A percentile compares a stretch with the other conserved stretches of the same genome.
phyloP scores from a whole-genome alignment of 1,140 invertebrate genomes.

The Pseudoatta argentina region DNA sequence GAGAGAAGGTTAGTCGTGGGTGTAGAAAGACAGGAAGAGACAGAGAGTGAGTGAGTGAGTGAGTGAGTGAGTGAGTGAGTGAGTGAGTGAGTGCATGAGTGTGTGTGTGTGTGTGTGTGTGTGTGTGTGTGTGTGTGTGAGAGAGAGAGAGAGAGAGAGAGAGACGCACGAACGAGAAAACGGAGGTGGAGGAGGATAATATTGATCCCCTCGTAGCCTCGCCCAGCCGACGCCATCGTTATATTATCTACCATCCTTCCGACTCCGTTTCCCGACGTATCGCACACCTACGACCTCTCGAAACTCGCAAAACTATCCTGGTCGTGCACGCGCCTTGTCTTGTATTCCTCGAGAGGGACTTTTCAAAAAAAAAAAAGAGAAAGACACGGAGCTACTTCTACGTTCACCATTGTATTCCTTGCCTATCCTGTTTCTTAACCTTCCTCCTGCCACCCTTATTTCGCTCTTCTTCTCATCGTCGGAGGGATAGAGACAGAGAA shows the following conservation, averaged over 20 bases:
- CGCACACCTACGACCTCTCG: conserved; percentile 75
- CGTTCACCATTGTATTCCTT: neutral
- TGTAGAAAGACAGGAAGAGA: conserved; percentile 61
- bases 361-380: neutral
- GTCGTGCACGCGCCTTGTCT: conserved; percentile 54
- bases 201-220: conserved; percentile 86
- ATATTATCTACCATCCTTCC: conserved; percentile 87
- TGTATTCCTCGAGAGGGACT: conserved; percentile 2
- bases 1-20: conserved; percentile 60
- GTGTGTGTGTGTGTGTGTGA: neutral
- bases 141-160: conserved; percentile 64
- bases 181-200: conserved; percentile 85
- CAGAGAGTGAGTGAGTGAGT: conserved; percentile 46
- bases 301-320: conserved; percentile 63
- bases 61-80: too few species aligned
- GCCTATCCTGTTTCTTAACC: neutral
- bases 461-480: neutral
- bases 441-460: neutral
- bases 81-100: too few species aligned
- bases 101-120: too few species aligned
- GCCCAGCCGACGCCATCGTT: conserved; percentile 86
- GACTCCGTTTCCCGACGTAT: conserved; percentile 78
- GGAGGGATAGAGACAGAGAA: neutral
- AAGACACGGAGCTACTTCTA: neutral
- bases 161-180: conserved; percentile 77